Percentiles rank a stretch among this genome's conserved stretches.
phyloP scores from a whole-genome alignment of 2,797 vertebrate species.

The Crocidura indochinensis region DNA sequence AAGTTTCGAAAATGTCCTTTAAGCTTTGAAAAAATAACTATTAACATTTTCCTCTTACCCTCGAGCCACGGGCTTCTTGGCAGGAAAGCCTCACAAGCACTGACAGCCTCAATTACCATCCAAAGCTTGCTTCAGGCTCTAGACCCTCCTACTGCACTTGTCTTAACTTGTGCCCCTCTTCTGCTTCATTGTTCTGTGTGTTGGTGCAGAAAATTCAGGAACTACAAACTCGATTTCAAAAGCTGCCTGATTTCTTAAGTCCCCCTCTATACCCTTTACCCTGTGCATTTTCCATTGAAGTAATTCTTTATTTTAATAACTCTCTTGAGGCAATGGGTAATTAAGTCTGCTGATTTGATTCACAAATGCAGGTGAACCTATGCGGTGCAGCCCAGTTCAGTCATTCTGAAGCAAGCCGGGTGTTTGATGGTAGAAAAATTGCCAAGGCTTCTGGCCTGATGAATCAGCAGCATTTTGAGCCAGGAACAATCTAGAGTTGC shows the following conservation, averaged over 20 bases:
- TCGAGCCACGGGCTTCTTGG: background rate
- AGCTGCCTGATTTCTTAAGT: background rate
- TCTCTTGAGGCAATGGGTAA: background rate
- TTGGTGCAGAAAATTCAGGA: conserved; percentile 6
- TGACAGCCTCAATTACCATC: background rate
- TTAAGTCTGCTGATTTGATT: conserved; percentile 43
- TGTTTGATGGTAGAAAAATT: background rate
- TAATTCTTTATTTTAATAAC: conserved; percentile 51
- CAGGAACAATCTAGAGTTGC: background rate
- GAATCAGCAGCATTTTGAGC: background rate
- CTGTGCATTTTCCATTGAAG: background rate
- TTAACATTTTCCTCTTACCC: background rate
- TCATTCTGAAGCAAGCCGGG: background rate
- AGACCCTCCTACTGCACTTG: background rate
- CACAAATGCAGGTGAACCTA: background rate
- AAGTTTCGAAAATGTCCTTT: background rate
- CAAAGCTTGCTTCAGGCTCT: background rate
- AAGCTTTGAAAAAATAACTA: background rate
- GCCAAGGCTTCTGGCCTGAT: background rate
- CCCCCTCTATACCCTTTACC: too few relatives aligned
- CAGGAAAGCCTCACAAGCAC: background rate
- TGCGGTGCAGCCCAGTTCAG: background rate
- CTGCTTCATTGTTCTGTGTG: background rate
- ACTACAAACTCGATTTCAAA: background rate
- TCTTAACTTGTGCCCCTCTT: background rate